Base-by-base conservation (phyloP, 2,888 invertebrate genomes). In the Drosophila basisetae region DNA sequence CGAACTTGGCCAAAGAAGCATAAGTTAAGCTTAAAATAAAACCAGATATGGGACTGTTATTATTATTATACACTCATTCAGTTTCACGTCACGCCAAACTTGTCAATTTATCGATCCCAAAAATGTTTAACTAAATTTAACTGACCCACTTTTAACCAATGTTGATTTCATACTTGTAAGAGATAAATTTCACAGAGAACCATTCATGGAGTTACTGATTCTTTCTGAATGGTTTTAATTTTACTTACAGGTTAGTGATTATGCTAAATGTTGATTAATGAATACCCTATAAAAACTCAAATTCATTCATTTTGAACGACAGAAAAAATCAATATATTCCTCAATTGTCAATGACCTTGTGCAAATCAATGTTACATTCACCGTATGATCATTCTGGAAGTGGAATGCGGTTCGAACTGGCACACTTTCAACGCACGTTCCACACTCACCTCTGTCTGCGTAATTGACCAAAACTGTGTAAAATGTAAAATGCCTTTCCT, bases 1-100 rank as follows among this genome's bases (percentile, higher is more conserved):
- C 91, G 68, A 87, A 87, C 91, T 84, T 75, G 79, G 16, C 61
- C 64, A 39, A 50, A 60, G 47, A 49, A 30, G 30, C 71, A 63
- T 55, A 76, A 71, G 39, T 47, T 70, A 18, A 56, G 31, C 60
- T 60, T 69, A 52, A 63, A 63, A 68, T 50, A 47, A 69, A 77
- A 74, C 39, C 59, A 68, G 66, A 61, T 71, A 43, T 68, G 59
- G 56, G 53, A 52, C 49, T 67, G 60, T 18, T 55, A 31, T 30
- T 49, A 10, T 58, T 64, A 53, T 73, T 49, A 52, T 56, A 73
- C 35, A 53, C 33, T 28, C 53, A 69, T 60, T 69, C 47, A 53
- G 58, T 28, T 31, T 39, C 25, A 50, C 54, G n/a, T 30, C 43
- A 41, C 31, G 30, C 41, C 50, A 62, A 56, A 71, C 28, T 62